phyloP scores from a whole-genome alignment of 2,113 vertebrate genomes.

The Arothron firmamentum region DNA sequence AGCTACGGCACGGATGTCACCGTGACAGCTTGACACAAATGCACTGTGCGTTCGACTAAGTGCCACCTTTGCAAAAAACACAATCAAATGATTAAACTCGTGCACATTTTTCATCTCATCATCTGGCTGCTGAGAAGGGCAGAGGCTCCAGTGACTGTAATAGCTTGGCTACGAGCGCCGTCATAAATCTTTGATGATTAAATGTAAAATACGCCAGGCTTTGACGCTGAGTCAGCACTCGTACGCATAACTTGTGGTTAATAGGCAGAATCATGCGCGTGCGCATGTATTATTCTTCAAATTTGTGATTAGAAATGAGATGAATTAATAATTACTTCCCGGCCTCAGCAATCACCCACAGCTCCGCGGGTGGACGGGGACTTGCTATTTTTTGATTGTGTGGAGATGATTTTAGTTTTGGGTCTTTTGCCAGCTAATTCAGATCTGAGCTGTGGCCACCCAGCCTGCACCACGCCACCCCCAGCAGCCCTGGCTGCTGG shows the following conservation, averaged over 20 bases:
- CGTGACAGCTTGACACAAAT: no score
- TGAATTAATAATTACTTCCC: not conserved
- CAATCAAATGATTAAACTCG: not conserved
- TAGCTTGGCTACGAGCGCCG: not conserved
- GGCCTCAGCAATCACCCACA: not conserved
- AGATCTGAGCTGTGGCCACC: conserved; percentile 41
- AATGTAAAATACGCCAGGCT: not conserved
- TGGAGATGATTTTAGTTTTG: not conserved
- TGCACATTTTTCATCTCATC: not conserved
- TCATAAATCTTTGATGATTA: not conserved
- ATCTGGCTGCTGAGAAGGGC: conserved; percentile 1
- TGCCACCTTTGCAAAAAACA: no score
- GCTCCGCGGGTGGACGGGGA: not conserved
- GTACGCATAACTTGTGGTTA: not conserved
- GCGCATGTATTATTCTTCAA: not conserved
- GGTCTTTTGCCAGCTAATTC: conserved; percentile 12
- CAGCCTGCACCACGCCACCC: conserved; percentile 30
- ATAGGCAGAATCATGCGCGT: not conserved
- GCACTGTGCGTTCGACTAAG: no score
- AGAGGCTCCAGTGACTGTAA: not conserved
- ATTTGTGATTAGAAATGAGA: not conserved
- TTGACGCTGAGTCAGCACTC: not conserved
- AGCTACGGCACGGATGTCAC: no score
- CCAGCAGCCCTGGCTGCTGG: conserved; percentile 13
- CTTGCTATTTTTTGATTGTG: not conserved